Evolutionary conservation across 2,113 vertebrate species (phyloP).

Genomic region (Machaerirhynchus nigripectus): DNA sequence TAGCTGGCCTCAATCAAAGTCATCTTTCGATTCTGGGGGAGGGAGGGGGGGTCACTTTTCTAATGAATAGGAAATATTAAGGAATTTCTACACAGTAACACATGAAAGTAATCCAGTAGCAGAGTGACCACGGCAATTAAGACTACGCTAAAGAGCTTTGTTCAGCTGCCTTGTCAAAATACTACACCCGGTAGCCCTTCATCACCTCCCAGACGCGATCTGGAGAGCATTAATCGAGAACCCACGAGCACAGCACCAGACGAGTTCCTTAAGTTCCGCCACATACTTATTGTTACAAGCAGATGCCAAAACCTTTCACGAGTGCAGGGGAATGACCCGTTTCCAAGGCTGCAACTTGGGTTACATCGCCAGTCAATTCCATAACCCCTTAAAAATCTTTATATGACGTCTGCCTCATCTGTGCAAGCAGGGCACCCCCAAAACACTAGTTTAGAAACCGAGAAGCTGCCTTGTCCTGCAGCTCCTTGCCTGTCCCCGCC

Average conservation of each 20-base stretch:
- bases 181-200: neutral
- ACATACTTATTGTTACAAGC: neutral
- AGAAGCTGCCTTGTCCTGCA: neutral
- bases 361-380: neutral
- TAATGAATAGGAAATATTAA: neutral
- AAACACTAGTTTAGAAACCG: neutral
- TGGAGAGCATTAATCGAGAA: neutral
- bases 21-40: neutral
- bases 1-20: neutral
- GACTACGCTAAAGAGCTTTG: neutral
- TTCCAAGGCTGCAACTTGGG: neutral
- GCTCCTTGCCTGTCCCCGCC: neutral
- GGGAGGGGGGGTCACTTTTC: neutral
- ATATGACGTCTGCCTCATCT: fast-evolving
- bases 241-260: neutral
- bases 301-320: neutral
- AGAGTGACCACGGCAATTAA: neutral
- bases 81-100: neutral
- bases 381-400: fast-evolving
- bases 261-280: neutral
- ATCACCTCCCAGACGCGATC: neutral
- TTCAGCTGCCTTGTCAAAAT: neutral
- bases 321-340: neutral
- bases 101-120: neutral
- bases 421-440: neutral